Conservation (phyloP, 1,140 invertebrate genomes). For the Anastatus disparis region DNA sequence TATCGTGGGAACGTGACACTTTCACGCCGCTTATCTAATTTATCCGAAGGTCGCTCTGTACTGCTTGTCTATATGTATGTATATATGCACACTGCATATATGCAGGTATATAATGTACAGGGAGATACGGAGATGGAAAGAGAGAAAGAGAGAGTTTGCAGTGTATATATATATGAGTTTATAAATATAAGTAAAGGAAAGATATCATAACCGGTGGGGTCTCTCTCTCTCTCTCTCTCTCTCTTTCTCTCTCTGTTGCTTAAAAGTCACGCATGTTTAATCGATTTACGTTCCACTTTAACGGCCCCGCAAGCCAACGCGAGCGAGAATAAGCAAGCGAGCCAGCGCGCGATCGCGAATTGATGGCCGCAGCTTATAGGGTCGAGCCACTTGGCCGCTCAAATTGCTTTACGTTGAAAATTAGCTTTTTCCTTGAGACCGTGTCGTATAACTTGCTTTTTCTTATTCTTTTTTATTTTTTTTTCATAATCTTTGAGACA, state of each 20-base stretch:
- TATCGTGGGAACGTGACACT: constrained; percentile 65
- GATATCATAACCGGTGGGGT: constrained; percentile 50
- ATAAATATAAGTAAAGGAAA: no score
- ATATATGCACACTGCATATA: constrained; percentile 21
- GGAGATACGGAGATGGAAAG: neutral
- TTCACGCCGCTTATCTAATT: constrained; percentile 57
- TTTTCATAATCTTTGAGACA: no score
- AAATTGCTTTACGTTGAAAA: constrained; percentile 31
- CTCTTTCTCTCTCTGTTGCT: constrained; percentile 10
- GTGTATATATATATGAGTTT: no score
- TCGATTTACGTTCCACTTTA: constrained; percentile 54
- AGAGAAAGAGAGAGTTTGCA: constrained; percentile 1
- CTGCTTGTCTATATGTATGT: no score
- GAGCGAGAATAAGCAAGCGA: neutral
- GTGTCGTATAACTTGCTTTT: neutral
- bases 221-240: no score
- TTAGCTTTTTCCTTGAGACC: constrained; percentile 10
- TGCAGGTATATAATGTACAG: neutral
- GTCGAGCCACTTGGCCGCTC: neutral
- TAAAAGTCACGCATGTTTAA: constrained; percentile 50
- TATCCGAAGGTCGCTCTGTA: constrained; percentile 55
- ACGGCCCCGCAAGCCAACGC: constrained; percentile 13
- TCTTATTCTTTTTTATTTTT: no score
- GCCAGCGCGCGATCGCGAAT: constrained; percentile 8
- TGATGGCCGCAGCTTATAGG: constrained; percentile 18